Conservation (phyloP, 1,140 invertebrate genomes). For the Platyscapa corneri region DNA sequence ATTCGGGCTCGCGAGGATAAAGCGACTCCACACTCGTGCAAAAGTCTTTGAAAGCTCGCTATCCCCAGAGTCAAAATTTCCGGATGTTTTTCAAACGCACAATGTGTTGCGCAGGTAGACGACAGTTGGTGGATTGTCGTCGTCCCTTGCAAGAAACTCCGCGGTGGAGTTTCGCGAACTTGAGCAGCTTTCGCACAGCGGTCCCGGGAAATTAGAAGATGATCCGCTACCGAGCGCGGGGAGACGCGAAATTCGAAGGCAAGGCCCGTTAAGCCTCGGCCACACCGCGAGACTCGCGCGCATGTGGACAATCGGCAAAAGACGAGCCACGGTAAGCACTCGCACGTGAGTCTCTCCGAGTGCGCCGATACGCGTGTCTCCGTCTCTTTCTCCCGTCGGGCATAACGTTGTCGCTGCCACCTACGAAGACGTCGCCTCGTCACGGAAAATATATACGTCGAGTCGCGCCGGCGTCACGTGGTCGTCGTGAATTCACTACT, state of each 20-base stretch:
- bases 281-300: not conserved
- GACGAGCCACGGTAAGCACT: not conserved
- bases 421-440: conserved; percentile 13
- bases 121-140: too few relatives aligned
- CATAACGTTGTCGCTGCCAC: not conserved
- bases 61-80: too few relatives aligned
- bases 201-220: not conserved
- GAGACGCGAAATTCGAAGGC: not conserved
- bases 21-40: too few relatives aligned
- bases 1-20: too few relatives aligned
- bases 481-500: not conserved
- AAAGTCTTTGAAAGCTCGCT: not conserved
- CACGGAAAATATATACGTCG: conserved; percentile 4
- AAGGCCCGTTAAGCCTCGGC: too few relatives aligned
- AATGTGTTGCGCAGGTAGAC: too few relatives aligned
- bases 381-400: not conserved
- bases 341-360: not conserved
- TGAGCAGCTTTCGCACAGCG: too few relatives aligned
- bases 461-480: not conserved
- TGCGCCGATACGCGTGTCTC: not conserved
- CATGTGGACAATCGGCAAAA: not conserved
- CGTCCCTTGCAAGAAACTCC: not conserved
- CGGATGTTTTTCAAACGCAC: too few relatives aligned
- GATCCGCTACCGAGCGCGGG: not conserved
- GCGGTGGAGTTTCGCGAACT: too few relatives aligned